A percentile compares a stretch with the other conserved stretches of the same genome.
phyloP scores from a whole-genome alignment of 2,888 invertebrate species.

The Hydrotaea diabolus region DNA sequence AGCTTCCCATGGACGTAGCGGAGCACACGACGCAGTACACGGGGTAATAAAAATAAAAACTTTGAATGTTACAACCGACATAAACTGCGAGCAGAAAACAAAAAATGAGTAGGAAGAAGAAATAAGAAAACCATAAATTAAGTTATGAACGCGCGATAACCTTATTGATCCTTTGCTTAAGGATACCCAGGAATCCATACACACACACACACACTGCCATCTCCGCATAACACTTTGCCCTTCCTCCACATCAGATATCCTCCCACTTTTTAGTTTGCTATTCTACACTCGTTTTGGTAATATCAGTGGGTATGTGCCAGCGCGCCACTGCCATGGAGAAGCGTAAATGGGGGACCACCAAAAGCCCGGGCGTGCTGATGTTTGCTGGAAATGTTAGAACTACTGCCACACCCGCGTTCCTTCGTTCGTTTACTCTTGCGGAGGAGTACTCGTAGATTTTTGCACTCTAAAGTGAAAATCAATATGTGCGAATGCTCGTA shows the following conservation, averaged over 20 bases:
- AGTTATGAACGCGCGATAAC: slow-evolving; percentile 65
- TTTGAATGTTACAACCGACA: slow-evolving; percentile 52
- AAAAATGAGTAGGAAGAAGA: slow-evolving; percentile 23
- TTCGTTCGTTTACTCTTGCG: too few species aligned
- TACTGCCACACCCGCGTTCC: neutral
- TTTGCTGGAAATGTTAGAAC: neutral
- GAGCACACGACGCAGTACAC: slow-evolving; percentile 8
- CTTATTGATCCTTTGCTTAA: slow-evolving; percentile 63
- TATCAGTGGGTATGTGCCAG: slow-evolving; percentile 7
- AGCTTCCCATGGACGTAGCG: neutral
- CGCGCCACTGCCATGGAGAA: neutral
- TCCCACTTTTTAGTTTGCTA: slow-evolving; percentile 6
- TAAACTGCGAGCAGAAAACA: slow-evolving; percentile 46
- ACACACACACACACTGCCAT: too few species aligned
- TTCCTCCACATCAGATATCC: neutral
- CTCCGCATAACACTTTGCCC: neutral
- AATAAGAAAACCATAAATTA: slow-evolving; percentile 59
- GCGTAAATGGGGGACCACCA: too few species aligned
- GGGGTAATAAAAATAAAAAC: slow-evolving; percentile 29
- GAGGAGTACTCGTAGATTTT: neutral
- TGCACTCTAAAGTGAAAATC: slow-evolving; percentile 33
- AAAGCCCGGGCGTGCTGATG: neutral
- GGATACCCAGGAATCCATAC: slow-evolving; percentile 44
- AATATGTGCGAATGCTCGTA: slow-evolving; percentile 10
- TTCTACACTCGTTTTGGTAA: slow-evolving; percentile 36